Conservation (phyloP, 2,888 invertebrate species). For the Stegana nigrithorax region DNA sequence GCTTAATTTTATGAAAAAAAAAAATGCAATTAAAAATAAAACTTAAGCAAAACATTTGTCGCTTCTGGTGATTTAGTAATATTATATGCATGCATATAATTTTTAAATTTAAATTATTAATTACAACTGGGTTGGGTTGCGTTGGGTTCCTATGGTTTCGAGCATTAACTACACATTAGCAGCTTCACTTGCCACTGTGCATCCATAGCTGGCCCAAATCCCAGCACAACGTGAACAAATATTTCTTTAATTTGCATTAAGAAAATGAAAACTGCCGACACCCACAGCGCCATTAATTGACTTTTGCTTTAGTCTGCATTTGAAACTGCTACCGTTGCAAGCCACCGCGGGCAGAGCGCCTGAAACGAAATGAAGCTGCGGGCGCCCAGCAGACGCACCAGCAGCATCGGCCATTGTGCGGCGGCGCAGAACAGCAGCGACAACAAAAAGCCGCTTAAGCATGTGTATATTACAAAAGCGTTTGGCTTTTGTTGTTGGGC, state of each 20-base stretch:
- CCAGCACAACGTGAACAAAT: background rate
- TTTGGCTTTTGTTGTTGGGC: background rate
- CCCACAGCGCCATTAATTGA: slow-evolving; percentile 1
- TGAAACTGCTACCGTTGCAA: slow-evolving; percentile 4
- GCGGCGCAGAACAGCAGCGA: too few relatives aligned
- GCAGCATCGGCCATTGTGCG: too few relatives aligned
- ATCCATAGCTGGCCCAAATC: slow-evolving; percentile 8
- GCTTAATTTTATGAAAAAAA: too few relatives aligned
- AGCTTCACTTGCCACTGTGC: too few relatives aligned
- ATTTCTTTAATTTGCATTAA: slow-evolving; percentile 1
- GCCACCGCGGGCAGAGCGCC: background rate
- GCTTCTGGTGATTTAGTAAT: too few relatives aligned
- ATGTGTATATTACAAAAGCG: background rate
- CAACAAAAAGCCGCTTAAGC: background rate
- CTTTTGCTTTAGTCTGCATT: background rate
- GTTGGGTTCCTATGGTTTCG: too few relatives aligned
- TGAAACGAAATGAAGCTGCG: background rate
- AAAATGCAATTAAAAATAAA: too few relatives aligned
- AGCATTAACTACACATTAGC: too few relatives aligned
- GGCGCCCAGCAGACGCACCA: background rate
- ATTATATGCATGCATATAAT: too few relatives aligned
- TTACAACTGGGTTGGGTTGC: too few relatives aligned
- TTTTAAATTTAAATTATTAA: too few relatives aligned
- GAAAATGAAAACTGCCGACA: slow-evolving; percentile 9
- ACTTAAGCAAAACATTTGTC: too few relatives aligned